Evolutionary conservation across 2,113 vertebrate species (phyloP), one percentile per base, ranked within the genome.

Genomic region (Datnioides undecimradiatus): DNA sequence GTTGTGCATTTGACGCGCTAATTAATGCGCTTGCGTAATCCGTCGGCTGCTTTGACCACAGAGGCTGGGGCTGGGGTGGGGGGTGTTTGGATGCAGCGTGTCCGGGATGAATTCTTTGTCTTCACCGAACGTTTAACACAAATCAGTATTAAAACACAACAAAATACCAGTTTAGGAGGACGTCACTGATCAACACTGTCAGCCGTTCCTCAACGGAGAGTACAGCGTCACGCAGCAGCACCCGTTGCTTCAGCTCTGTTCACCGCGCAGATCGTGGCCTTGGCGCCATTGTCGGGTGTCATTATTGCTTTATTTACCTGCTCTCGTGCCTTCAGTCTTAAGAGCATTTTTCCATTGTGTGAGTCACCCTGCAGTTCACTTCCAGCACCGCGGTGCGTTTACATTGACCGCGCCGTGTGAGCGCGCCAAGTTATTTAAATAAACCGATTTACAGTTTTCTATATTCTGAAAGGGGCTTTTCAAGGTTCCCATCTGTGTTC

Each of bases 11-110:
- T 63, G 77, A 73, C 46, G 27, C 65, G 21, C 76, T 84, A 86
- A 92, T 93, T 83, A 88, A 81, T 43, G 70, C 9, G 46, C 85
- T 92, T 91, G 84, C 58, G 67, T 81, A 92, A 91, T 65, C 52
- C 74, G 52, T 21, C 8, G n/a, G 74, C 80, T 70, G 77, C 63
- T 73, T 58, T 52, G 73, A 67, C 72, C 46, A 29, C 55, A 25
- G 52, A 63, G 58, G 9, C 38, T 9, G n/a, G 19, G 31, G n/a
- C 45, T 45, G 13, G 6, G 41, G n/a, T 4, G 5, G 51, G 51
- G 25, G 14, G 10, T 34, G 45, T 2, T n/a, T n/a, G 13, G 46
- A 36, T 40, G 36, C 31, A 48, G 43, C 63, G 21, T 31, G 46
- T 57, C 57, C 29, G 31, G 7, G 41, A 63, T 31, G 17, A 16